phyloP scores from a whole-genome alignment of 1,140 invertebrate species.

The Cephus cinctus region DNA sequence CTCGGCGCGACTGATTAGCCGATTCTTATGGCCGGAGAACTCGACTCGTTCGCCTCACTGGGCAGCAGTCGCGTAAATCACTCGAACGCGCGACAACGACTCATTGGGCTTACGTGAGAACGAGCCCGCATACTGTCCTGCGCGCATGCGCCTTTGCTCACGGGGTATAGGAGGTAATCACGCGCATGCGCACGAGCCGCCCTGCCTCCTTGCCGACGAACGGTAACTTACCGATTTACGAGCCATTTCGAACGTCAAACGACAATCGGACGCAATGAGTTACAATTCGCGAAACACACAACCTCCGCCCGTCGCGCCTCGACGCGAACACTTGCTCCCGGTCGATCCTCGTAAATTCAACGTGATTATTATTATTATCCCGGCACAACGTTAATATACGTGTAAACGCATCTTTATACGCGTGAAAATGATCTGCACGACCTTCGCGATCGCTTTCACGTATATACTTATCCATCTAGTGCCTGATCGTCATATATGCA shows the following conservation, averaged over 20 bases:
- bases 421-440: too few relatives aligned
- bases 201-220: slow-evolving; percentile 9
- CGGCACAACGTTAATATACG: too few relatives aligned
- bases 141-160: not conserved
- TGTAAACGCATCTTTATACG: too few relatives aligned
- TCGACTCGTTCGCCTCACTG: too few relatives aligned
- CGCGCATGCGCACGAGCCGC: not conserved
- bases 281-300: slow-evolving; percentile 18
- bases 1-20: slow-evolving; percentile 17
- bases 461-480: too few relatives aligned
- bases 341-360: too few relatives aligned
- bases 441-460: too few relatives aligned
- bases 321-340: not conserved
- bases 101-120: slow-evolving; percentile 3
- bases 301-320: not conserved
- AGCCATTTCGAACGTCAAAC: slow-evolving; percentile 16
- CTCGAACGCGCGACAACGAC: not conserved
- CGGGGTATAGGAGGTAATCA: not conserved
- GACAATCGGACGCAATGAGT: slow-evolving; percentile 32
- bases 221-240: slow-evolving; percentile 34
- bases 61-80: slow-evolving; percentile 4
- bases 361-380: too few relatives aligned
- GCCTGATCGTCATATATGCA: too few relatives aligned
- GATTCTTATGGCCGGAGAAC: slow-evolving; percentile 14
- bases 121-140: slow-evolving; percentile 1